phyloP scores from a whole-genome alignment of 2,113 vertebrate genomes.

The Baryphthengus martii region DNA sequence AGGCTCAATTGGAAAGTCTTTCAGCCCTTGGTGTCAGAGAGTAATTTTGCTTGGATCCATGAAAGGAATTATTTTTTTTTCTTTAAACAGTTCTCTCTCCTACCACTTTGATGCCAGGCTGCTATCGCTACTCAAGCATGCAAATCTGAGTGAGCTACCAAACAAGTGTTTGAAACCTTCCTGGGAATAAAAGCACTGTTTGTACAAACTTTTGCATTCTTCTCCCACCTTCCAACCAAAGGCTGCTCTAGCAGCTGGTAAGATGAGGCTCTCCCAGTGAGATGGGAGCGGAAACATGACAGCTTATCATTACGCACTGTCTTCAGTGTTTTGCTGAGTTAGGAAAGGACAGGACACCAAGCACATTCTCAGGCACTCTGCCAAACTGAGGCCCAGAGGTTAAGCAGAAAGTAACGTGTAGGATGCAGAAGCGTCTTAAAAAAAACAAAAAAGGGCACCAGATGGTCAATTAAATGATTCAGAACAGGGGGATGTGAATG shows the following conservation, averaged over 20 bases:
- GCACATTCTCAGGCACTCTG: conserved; percentile 22
- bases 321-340: conserved; percentile 5
- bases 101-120: not conserved
- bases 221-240: not conserved
- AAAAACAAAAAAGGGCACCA: not conserved
- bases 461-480: conserved; percentile 11
- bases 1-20: not conserved
- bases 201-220: not conserved
- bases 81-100: not conserved
- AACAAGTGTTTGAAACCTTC: not conserved
- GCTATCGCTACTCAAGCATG: not conserved
- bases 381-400: conserved; percentile 23
- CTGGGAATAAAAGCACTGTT: not conserved
- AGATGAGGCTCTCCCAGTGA: not conserved
- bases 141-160: not conserved
- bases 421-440: not conserved
- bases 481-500: not conserved
- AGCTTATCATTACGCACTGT: not conserved
- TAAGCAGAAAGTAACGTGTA: not conserved
- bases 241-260: not conserved
- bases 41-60: not conserved
- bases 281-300: not conserved
- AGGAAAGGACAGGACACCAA: conserved; percentile 3
- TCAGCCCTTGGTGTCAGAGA: not conserved
- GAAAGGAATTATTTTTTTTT: not conserved